phyloP scores from a whole-genome alignment of 2,888 invertebrate genomes.

The Globia sparganii region DNA sequence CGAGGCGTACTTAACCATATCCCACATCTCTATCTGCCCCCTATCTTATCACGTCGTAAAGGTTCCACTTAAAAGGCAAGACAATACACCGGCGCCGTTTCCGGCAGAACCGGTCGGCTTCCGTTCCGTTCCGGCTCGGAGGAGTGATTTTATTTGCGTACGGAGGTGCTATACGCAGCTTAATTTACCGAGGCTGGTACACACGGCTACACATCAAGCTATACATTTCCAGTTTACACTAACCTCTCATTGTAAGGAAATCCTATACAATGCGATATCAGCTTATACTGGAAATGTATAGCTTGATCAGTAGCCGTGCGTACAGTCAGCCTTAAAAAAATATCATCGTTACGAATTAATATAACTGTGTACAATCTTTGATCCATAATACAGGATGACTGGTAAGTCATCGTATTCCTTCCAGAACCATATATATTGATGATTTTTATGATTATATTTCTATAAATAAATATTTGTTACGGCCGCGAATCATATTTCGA shows the following conservation, averaged over 20 bases:
- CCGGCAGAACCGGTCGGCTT: conserved; percentile 60
- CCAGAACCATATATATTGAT: background rate
- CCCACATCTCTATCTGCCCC: conserved; percentile 30
- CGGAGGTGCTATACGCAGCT: conserved; percentile 35
- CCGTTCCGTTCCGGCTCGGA: conserved; percentile 31
- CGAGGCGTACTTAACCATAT: conserved; percentile 10
- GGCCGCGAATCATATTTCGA: no score
- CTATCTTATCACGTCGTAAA: conserved; percentile 42
- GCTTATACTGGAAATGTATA: no score
- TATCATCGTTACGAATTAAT: background rate
- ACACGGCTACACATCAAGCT: no score
- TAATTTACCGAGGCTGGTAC: conserved; percentile 15
- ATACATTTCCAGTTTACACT: no score
- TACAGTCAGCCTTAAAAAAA: background rate
- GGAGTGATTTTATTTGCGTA: conserved; percentile 58
- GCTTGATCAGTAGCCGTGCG: no score
- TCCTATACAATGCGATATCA: no score
- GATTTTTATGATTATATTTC: no score
- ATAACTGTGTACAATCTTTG: background rate
- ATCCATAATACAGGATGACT: no score
- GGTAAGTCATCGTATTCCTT: no score
- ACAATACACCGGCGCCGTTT: conserved; percentile 48
- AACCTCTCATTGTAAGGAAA: no score
- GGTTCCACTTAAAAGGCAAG: conserved; percentile 23
- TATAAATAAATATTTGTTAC: no score